Percentiles rank a stretch among this genome's conserved stretches.
These are phyloP conservation scores for Holcopasites calliopsidis DNA, from an alignment of 1,140 invertebrate species.

Conservation along the genomic window DNA sequence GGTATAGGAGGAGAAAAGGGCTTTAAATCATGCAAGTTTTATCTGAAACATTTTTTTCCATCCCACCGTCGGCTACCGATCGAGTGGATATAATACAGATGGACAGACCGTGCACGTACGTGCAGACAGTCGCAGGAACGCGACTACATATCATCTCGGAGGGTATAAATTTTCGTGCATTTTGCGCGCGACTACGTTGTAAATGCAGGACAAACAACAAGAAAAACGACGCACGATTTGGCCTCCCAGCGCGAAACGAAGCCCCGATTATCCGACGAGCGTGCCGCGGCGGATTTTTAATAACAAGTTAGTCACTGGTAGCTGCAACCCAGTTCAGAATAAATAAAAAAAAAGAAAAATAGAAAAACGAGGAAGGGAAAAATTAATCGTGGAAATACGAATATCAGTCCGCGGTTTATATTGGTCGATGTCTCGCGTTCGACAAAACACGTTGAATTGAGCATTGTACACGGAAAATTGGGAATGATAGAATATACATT, in stretches of 20 bases:
- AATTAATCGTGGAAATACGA: not conserved
- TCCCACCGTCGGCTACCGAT: slow-evolving; percentile 29
- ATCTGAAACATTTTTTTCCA: slow-evolving; percentile 46
- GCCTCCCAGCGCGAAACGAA: no score
- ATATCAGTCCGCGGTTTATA: not conserved
- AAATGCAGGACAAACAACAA: slow-evolving; percentile 27
- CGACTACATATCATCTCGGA: slow-evolving; percentile 20
- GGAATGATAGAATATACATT: no score
- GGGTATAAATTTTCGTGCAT: slow-evolving; percentile 39
- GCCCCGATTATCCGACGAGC: slow-evolving; percentile 5
- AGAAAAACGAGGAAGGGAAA: not conserved
- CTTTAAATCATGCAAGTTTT: slow-evolving; percentile 40
- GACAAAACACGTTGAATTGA: not conserved
- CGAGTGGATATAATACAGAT: slow-evolving; percentile 39
- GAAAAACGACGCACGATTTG: not conserved
- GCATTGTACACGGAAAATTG: no score
- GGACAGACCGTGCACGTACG: slow-evolving; percentile 8
- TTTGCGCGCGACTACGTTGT: slow-evolving; percentile 4
- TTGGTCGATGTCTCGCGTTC: not conserved
- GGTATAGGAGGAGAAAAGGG: not conserved
- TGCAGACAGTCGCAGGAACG: not conserved
- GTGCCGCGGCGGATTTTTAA: not conserved
- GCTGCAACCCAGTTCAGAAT: not conserved
- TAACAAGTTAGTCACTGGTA: slow-evolving; percentile 18
- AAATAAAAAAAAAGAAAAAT: not conserved